These are phyloP conservation scores for Heliconius cydno DNA, from an alignment of 2,888 invertebrate genomes.

Conservation along the genomic window DNA sequence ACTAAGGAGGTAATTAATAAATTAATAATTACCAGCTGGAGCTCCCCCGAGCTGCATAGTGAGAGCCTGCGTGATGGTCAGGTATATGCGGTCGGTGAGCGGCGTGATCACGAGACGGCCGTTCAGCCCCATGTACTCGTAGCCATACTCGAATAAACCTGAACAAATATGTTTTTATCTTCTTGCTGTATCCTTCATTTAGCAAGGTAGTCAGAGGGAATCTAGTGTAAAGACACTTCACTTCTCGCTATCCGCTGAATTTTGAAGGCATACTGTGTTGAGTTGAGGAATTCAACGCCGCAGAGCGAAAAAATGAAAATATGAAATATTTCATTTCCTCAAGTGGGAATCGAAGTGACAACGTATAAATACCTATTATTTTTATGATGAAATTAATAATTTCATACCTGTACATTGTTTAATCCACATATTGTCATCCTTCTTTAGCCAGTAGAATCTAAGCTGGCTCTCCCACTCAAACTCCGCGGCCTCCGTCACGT, in stretches of 20 bases:
- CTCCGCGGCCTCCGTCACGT: constrained; percentile 91
- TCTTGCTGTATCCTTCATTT: no score
- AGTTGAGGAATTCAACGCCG: no score
- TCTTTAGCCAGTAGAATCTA: constrained; percentile 94
- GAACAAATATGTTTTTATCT: constrained; percentile 45
- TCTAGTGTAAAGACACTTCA: no score
- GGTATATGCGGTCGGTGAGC: constrained; percentile 94
- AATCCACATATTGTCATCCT: constrained; percentile 90
- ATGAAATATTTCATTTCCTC: no score
- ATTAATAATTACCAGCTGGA: constrained; percentile 86
- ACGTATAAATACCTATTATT: no score
- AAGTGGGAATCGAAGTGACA: no score
- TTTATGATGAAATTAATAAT: not conserved
- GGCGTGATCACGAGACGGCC: constrained; percentile 96
- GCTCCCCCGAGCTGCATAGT: constrained; percentile 96
- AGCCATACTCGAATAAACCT: constrained; percentile 94
- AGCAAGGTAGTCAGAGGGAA: no score
- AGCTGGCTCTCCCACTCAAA: constrained; percentile 98
- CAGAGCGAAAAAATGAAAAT: no score
- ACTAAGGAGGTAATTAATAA: not conserved
- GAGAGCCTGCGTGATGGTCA: constrained; percentile 96
- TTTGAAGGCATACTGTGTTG: no score
- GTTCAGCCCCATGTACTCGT: constrained; percentile 97
- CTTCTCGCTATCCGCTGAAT: no score
- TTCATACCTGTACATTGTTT: constrained; percentile 89